A percentile compares a stretch with the other conserved stretches of the same genome.
These are phyloP conservation scores for Bos javanicus DNA, from an alignment of 2,113 vertebrate species.

Conservation along the genomic window DNA sequence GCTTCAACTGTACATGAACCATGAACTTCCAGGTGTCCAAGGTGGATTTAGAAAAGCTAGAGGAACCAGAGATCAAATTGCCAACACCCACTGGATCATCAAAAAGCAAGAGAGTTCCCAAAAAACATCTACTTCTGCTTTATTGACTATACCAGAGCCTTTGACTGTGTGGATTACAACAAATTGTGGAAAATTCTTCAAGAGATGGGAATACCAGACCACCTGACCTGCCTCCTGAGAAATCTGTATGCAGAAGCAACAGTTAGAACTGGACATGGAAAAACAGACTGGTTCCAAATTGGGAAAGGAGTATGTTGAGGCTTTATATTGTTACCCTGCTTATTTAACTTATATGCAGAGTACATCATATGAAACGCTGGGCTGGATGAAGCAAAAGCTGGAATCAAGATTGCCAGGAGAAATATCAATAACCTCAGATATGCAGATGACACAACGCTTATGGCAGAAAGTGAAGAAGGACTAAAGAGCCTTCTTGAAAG, in stretches of 20 bases:
- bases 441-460: neutral
- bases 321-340: neutral
- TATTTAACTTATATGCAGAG: neutral
- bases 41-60: neutral
- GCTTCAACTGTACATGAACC: neutral
- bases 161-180: neutral
- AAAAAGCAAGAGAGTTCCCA: neutral
- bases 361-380: neutral
- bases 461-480: neutral
- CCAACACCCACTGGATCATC: fast-evolving
- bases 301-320: neutral
- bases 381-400: neutral
- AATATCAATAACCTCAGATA: neutral
- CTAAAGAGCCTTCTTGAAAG: neutral
- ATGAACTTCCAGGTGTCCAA: neutral
- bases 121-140: neutral
- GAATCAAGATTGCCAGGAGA: neutral
- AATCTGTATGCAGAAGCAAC: neutral
- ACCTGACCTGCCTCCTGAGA: neutral
- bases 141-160: neutral
- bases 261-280: neutral
- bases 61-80: neutral
- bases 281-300: neutral
- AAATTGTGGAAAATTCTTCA: neutral
- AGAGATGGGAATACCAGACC: neutral